Evolutionary conservation across 2,113 vertebrate species (phyloP).

Genomic region (Ardeotis arabs): DNA sequence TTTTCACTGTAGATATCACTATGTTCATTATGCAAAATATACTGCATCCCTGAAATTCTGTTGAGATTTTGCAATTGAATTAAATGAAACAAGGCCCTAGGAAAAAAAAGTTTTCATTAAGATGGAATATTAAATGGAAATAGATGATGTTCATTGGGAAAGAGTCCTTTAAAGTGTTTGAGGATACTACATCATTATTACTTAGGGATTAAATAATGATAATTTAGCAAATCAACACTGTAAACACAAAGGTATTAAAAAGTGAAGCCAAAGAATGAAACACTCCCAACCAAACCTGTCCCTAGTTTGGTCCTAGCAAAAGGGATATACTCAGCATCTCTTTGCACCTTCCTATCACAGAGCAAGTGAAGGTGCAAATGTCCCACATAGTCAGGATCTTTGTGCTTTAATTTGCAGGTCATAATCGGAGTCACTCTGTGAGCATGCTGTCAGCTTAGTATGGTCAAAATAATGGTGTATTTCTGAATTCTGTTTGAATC

Average conservation of each 20-base stretch:
- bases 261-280: background rate
- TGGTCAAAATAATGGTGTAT: background rate
- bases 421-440: background rate
- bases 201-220: background rate
- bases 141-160: background rate
- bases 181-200: background rate
- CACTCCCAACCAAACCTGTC: background rate
- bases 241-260: background rate
- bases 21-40: background rate
- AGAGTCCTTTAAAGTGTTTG: background rate
- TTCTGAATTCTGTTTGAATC: background rate
- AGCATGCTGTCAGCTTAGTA: background rate
- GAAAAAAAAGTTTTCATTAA: background rate
- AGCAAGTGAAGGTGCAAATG: background rate
- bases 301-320: background rate
- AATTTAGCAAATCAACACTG: background rate
- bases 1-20: background rate
- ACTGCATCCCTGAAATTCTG: background rate
- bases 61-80: conserved; percentile 6
- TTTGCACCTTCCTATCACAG: background rate
- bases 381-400: background rate
- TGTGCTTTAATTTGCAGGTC: background rate
- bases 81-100: background rate
- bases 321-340: background rate
- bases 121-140: background rate